phyloP scores from a whole-genome alignment of 2,113 vertebrate species.

The Spilogale gracilis region DNA sequence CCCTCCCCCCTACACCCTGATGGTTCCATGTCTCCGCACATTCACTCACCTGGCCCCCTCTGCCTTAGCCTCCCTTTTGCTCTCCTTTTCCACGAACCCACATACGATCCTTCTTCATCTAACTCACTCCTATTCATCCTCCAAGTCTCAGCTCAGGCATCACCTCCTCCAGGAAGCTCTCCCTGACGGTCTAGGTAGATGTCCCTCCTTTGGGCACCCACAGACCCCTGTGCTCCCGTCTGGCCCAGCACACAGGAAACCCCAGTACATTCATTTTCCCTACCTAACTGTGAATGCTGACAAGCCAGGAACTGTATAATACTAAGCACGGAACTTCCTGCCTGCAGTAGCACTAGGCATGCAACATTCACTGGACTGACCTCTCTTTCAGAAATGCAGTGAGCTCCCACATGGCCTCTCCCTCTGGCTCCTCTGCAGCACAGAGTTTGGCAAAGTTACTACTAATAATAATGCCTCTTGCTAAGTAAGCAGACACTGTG shows the following conservation, averaged over 20 bases:
- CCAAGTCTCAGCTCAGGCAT: neutral
- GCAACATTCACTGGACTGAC: neutral
- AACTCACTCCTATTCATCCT: neutral
- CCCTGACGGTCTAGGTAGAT: neutral
- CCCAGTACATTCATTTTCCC: neutral
- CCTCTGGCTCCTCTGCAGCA: neutral
- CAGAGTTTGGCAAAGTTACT: slow-evolving; percentile 39
- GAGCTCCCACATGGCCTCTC: neutral
- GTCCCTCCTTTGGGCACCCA: neutral
- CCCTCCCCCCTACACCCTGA: neutral
- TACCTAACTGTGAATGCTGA: neutral
- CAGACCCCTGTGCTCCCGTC: neutral
- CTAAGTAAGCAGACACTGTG: slow-evolving; percentile 34
- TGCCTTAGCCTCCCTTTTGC: neutral
- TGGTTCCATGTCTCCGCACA: neutral
- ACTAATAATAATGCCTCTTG: slow-evolving; percentile 1
- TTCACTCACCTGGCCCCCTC: neutral
- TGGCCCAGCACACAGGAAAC: neutral
- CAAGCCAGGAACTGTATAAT: neutral
- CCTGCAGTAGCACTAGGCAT: neutral
- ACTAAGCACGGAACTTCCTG: neutral
- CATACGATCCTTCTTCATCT: neutral
- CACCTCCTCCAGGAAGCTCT: slow-evolving; percentile 38
- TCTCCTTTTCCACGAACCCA: neutral
- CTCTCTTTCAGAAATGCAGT: slow-evolving; percentile 42